Base-by-base conservation (phyloP, 2,888 invertebrate species). In the Drosophila fulvimacula region DNA sequence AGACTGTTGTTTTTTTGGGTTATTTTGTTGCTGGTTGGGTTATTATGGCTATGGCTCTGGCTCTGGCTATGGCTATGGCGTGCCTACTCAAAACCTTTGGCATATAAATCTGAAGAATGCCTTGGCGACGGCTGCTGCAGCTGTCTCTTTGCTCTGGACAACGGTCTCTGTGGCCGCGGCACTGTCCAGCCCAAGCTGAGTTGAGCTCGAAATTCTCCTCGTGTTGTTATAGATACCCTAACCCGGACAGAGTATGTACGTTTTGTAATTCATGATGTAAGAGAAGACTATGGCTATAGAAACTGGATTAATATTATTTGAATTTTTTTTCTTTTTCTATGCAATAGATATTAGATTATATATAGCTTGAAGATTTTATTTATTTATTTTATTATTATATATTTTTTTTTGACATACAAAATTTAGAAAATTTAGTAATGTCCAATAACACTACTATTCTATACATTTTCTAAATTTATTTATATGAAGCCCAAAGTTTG, bases 21-120 rank as follows among this genome's bases (percentile, higher is more conserved):
- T 83, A 81, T 88, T 77, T 77, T 76, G 80, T 79, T 67, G 76
- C 70, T 77, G 53, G 60, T 67, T 61, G 41, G 61, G 62, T 76
- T 76, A 76, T 79, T 76, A 79, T 76, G 75, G 75, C 73, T 81
- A 73, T 87, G 69, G 59, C 38, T 83, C n/a, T 76, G 75, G 75
- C 73, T 81, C 70, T 87, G 69, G 59, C 38, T 83, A n/a, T n/a
- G 69, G 53, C 51, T 69, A 34, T 71, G 66, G 73, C 71, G 46
- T 86, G 80, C 87, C 81, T 73, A 82, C 87, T 86, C 62, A 76
- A 65, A 79, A 72, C 83, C 78, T 88, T 83, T 81, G 73, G 69
- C 78, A 89, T 83, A 89, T 87, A 83, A 89, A 83, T 83, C 89
- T 89, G 70, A 89, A 89, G 83, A 83, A 83, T 89, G 84, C 87